Evolutionary conservation across 2,797 vertebrate species (phyloP), one percentile per base, ranked within the genome.

Genomic region (Meriones psammophilus): DNA sequence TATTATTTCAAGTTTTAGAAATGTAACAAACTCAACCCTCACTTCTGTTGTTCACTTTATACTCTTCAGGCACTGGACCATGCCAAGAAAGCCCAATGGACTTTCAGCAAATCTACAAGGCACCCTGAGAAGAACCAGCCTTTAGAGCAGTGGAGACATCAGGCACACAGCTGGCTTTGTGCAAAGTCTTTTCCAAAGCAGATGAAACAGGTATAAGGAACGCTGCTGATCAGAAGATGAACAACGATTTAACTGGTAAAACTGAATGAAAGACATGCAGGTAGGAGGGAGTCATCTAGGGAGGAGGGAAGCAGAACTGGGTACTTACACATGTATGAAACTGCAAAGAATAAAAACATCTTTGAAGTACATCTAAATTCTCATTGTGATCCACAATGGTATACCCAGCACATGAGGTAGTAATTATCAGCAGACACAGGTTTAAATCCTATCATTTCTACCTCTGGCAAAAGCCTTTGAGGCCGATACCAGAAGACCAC

Each of bases 1-100:
- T 39, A 92, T 84, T 80, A 95, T 24, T 89, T 87, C 20, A 84
- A 92, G 92, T 46, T 79, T 85, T 81, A 79, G 2, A 87, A 88
- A 91, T 87, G 69, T 76, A 86, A 89, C 60, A 88, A 89, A 58
- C 86, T 20, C 56, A 78, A 88, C 8, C 36, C 69, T 93, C 83
- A 80, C 46, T 77, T 94, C 79, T 68, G 79, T 30, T 93, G 42
- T 73, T 94, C 30, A 81, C 3, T 73, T 91, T 81, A 68, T 18
- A 80, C 1, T 85, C 86, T n/a, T 73, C 73, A 92, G 78, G 54
- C 64, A 81, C 0, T 66, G 46, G 14, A 89, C 85, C 22, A 26
- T 14, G 88, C 22, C 58, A 60, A 77, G 28, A 71, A 8, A 81
- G 39, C 12, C 36, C 0, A 50, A 74, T 0, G 68, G 14, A 83